phyloP scores from a whole-genome alignment of 2,113 vertebrate genomes.

The Notarius lentiginosus region DNA sequence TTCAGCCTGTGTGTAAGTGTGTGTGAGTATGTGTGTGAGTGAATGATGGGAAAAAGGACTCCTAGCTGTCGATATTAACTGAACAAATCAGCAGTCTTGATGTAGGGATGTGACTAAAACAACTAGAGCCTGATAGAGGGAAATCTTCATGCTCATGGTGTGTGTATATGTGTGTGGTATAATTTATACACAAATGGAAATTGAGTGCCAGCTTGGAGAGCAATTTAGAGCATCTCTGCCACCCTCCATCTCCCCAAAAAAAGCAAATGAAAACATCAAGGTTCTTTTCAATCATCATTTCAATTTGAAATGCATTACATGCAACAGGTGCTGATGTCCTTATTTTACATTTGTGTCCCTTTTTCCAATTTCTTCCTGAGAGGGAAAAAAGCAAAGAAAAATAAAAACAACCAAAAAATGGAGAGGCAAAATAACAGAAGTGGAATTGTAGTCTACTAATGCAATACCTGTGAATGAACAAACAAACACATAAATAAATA shows the following conservation, averaged over 20 bases:
- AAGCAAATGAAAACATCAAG: not conserved
- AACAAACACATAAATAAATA: not conserved
- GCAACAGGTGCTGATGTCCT: not conserved
- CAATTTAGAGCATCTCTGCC: constrained; percentile 6
- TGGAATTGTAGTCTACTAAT: not conserved
- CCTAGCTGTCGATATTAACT: not conserved
- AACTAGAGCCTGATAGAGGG: not conserved
- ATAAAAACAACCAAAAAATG: no score
- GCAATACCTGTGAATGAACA: not conserved
- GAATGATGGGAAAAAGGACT: not conserved
- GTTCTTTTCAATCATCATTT: not conserved
- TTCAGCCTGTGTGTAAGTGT: not conserved
- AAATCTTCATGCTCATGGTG: not conserved
- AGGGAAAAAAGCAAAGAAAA: no score
- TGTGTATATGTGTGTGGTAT: not conserved
- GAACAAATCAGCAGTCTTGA: not conserved
- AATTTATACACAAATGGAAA: not conserved
- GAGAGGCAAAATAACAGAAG: no score
- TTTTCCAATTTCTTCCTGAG: not conserved
- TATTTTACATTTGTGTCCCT: not conserved
- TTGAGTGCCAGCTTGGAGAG: constrained; percentile 3
- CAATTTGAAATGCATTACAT: not conserved
- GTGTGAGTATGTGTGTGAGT: not conserved
- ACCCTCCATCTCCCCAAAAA: not conserved
- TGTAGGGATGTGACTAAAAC: not conserved